A percentile compares a stretch with the other conserved stretches of the same genome.
Evolutionary conservation across 2,888 invertebrate species (phyloP).

Genomic region (Caenorhabditis afra): DNA sequence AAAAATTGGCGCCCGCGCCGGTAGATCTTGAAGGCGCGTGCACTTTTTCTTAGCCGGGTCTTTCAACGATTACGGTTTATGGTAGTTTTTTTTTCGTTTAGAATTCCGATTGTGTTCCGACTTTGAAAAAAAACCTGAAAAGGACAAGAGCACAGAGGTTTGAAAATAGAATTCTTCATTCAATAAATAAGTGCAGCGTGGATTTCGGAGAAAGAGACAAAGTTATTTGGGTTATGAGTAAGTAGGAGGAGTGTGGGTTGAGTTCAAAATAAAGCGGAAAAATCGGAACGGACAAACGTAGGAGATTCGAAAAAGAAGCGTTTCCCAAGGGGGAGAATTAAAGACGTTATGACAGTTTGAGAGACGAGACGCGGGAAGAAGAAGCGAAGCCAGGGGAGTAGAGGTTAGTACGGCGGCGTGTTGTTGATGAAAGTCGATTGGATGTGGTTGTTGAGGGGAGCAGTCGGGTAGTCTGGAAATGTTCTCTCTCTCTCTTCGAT

Average conservation of each 20-base stretch:
- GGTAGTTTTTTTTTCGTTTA: background rate
- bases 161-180: too few species aligned
- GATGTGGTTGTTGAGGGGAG: background rate
- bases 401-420: constrained; percentile 12
- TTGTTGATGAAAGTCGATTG: constrained; percentile 17
- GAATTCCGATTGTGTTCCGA: too few species aligned
- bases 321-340: too few species aligned
- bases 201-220: too few species aligned
- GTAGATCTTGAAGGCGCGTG: constrained; percentile 5
- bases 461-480: constrained; percentile 10
- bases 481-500: background rate
- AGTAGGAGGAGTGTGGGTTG: too few species aligned
- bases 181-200: too few species aligned
- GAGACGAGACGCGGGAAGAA: background rate
- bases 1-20: constrained; percentile 7
- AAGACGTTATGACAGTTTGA: background rate
- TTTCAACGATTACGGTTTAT: background rate
- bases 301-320: too few species aligned
- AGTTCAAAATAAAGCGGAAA: too few species aligned
- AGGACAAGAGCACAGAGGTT: too few species aligned
- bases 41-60: background rate
- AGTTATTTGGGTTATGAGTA: too few species aligned
- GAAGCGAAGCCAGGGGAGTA: background rate
- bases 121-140: too few species aligned
- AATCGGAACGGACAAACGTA: too few species aligned